These are phyloP conservation scores for Cryptocephalus primarius DNA, from an alignment of 2,888 invertebrate genomes.

Conservation along the genomic window DNA sequence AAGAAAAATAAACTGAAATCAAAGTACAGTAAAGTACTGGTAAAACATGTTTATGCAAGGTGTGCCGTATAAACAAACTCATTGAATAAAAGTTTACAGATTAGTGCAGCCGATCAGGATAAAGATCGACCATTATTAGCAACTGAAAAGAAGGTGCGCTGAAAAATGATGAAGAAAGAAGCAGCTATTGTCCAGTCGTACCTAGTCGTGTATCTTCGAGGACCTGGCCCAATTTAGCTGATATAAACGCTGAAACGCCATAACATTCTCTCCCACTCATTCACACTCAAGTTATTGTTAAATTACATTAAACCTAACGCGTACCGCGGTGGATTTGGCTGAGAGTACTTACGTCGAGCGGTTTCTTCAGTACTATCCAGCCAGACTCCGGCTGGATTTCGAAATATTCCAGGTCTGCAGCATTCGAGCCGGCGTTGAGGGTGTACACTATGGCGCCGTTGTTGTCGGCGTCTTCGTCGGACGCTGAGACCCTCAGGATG, in stretches of 20 bases:
- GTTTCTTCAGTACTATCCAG: conserved; percentile 92
- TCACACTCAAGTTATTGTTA: background rate
- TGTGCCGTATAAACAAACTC: conserved; percentile 56
- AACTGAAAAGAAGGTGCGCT: conserved; percentile 64
- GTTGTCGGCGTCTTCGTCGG: conserved; percentile 93
- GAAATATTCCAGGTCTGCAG: conserved; percentile 87
- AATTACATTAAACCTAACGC: conserved; percentile 3
- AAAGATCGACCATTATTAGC: conserved; percentile 37
- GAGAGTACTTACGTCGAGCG: conserved; percentile 83
- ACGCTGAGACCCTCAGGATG: conserved; percentile 88
- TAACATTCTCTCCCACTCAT: conserved; percentile 5
- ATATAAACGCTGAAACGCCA: conserved; percentile 16
- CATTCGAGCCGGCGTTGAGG: conserved; percentile 78
- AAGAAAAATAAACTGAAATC: conserved; percentile 13
- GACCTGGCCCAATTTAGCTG: too few relatives aligned
- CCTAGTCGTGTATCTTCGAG: conserved; percentile 18
- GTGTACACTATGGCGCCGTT: conserved; percentile 93
- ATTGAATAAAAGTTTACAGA: conserved; percentile 38
- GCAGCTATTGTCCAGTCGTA: conserved; percentile 40
- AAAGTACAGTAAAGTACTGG: conserved; percentile 21
- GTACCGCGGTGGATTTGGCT: conserved; percentile 2
- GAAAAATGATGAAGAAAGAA: conserved; percentile 54
- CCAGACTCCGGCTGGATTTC: conserved; percentile 94
- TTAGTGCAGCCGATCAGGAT: conserved; percentile 36
- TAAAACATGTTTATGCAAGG: conserved; percentile 33